These are phyloP conservation scores for Onychomys torridus DNA, from an alignment of 2,797 vertebrate genomes.

Conservation along the genomic window DNA sequence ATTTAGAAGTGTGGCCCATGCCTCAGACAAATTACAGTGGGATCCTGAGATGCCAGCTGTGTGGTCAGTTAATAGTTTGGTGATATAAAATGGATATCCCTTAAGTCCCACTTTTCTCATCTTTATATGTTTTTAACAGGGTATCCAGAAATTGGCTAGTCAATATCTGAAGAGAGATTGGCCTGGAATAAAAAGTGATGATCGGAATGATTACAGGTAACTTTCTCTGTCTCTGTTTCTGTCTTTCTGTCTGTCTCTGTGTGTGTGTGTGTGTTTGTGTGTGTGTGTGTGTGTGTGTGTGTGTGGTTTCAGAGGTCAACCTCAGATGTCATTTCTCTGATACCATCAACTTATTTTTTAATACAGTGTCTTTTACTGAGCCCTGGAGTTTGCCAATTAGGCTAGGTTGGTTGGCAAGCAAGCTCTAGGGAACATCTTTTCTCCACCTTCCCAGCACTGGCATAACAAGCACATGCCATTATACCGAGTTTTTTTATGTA, in stretches of 20 bases:
- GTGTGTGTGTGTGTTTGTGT: neutral
- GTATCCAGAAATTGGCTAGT: conserved; percentile 97
- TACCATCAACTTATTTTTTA: neutral
- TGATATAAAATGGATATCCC: conserved; percentile 30
- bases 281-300: neutral
- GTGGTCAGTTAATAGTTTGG: conserved; percentile 18
- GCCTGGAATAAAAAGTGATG: conserved; percentile 95
- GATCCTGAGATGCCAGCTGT: neutral
- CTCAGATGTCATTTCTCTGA: neutral
- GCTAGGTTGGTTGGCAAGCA: neutral
- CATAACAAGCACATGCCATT: neutral
- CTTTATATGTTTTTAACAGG: conserved; percentile 87
- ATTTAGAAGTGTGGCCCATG: neutral
- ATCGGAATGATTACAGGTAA: conserved; percentile 97
- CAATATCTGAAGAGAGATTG: conserved; percentile 99
- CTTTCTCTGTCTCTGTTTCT: neutral
- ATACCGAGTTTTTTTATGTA: neutral
- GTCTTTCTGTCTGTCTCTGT: neutral
- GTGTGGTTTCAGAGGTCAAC: neutral
- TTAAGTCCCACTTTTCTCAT: conserved; percentile 51
- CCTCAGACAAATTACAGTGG: neutral
- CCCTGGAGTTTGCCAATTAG: neutral
- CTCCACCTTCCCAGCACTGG: neutral
- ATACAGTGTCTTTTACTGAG: neutral
- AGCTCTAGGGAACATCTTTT: neutral